Base-by-base conservation (phyloP, 2,888 invertebrate genomes). In the Drosophila subsilvestris region DNA sequence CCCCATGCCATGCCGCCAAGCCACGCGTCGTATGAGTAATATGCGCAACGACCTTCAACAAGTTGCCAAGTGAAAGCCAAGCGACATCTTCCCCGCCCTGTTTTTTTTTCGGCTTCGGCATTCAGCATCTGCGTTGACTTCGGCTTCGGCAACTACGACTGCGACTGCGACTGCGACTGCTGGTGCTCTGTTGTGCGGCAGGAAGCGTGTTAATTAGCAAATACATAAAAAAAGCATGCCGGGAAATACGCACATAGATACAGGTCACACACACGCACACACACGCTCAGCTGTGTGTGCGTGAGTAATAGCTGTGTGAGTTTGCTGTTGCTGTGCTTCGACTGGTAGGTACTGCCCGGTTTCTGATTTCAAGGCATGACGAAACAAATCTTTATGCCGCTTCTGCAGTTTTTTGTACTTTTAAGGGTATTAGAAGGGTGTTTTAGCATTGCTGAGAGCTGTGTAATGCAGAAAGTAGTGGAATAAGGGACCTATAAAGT, bases 131-230 rank as follows among this genome's bases (percentile, higher is more conserved):
- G 57, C 25, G 42, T 27, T 5, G 10, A 29, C 37, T 56, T 49
- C n/a, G 48, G 48, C 37, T 14, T n/a, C 14, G 50, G 20, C 20
- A 2, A 18, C 32, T 63, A 10, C 45, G 42, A 10, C 18, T 32
- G 20, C 43, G 66, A 50, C 49, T 14, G 18, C 37, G 32, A 20
- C 29, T 7, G 18, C 22, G 44, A 47, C 18, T 63, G 48, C 60
- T 54, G 62, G 62, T 73, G 69, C 72, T 37, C 14, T 32, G 22
- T 22, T 22, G 60, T 17, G 29, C 29, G 59, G 10, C 60, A 81
- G 83, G 74, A 85, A 79, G 63, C 77, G 79, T 82, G 85, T 81
- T 83, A 87, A 83, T 83, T 83, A 87, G 83, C 82, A 85, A 81
- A 87, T 87, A 83, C 79, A 85, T 81, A 86, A 80, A 83, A 82